Conservation (phyloP, 2,113 vertebrate species). For the Pseudorasbora parva region DNA sequence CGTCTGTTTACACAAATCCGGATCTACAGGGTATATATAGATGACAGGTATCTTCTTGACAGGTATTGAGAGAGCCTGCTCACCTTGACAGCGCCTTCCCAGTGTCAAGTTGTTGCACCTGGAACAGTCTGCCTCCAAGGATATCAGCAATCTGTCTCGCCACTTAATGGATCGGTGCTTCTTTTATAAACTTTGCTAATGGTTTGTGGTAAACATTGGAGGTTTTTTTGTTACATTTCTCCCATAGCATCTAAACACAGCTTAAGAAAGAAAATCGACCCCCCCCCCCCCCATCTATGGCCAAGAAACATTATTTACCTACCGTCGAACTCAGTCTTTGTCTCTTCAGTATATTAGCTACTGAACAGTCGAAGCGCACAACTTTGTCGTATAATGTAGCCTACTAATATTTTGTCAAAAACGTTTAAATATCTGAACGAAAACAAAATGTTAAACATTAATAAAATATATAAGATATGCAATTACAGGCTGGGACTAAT, state of each 20-base stretch:
- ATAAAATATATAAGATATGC: neutral
- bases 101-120: conserved; percentile 67
- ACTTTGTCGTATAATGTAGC: neutral
- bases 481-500: neutral
- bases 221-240: neutral
- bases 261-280: neutral
- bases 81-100: conserved; percentile 67
- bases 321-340: neutral
- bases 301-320: neutral
- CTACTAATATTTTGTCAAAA: neutral
- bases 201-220: conserved; percentile 4
- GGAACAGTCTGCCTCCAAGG: conserved; percentile 45
- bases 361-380: neutral
- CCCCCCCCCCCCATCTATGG: neutral
- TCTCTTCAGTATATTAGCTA: neutral
- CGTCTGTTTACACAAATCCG: conserved; percentile 98
- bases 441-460: neutral
- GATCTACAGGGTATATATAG: conserved; percentile 99
- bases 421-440: neutral
- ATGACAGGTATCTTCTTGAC: conserved; percentile 77
- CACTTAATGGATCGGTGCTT: conserved; percentile 35
- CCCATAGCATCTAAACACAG: neutral
- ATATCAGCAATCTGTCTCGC: conserved; percentile 30
- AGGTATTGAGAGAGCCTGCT: conserved; percentile 55
- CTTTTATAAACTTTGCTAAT: conserved; percentile 38